Conservation (phyloP, 2,888 invertebrate genomes). For the Drosophila tripunctata region DNA sequence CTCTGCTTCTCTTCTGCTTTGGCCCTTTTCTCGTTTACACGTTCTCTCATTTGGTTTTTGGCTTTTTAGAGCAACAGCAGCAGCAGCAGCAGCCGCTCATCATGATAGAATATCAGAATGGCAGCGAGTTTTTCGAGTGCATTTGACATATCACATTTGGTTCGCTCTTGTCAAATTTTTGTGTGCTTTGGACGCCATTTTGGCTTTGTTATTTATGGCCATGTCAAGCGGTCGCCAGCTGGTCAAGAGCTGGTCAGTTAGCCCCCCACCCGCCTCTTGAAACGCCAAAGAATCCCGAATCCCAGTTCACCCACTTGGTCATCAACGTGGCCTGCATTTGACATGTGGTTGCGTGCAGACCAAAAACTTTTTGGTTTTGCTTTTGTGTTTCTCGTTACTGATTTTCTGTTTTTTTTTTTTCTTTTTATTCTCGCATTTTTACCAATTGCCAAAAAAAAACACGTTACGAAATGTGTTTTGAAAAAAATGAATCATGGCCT, state of each 20-base stretch:
- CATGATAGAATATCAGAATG: constrained; percentile 20
- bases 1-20: not conserved
- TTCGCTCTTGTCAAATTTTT: constrained; percentile 47
- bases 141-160: constrained; percentile 79
- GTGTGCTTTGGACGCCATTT: constrained; percentile 73
- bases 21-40: not conserved
- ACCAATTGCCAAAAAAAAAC: constrained; percentile 34
- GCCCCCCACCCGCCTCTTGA: constrained; percentile 1
- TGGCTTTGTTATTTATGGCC: constrained; percentile 77
- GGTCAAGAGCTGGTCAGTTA: constrained; percentile 54
- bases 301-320: constrained; percentile 16
- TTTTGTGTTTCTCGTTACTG: not conserved
- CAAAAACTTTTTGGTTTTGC: constrained; percentile 39
- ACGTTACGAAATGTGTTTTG: constrained; percentile 16
- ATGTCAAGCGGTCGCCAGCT: constrained; percentile 73
- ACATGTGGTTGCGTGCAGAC: constrained; percentile 66
- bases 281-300: not conserved
- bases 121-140: constrained; percentile 47
- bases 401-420: not conserved
- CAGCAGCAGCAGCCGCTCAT: constrained; percentile 17
- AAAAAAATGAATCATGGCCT: constrained; percentile 15
- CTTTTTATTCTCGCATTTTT: not conserved
- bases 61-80: not conserved
- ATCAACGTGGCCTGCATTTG: constrained; percentile 69
- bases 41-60: not conserved